Conservation (phyloP, 2,797 vertebrate species). For the Gallirallus australis region DNA sequence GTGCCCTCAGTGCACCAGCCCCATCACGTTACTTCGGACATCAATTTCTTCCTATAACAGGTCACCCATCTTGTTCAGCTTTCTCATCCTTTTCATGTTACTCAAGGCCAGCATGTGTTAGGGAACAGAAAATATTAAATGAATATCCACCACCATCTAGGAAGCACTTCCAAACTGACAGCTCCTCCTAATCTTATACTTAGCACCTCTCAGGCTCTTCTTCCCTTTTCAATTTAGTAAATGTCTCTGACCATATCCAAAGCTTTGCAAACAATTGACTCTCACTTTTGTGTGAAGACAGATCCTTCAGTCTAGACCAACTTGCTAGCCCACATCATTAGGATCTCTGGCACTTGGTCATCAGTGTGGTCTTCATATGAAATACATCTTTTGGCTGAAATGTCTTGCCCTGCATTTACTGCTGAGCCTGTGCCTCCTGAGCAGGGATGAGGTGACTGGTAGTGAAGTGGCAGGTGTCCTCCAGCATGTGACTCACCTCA, state of each 20-base stretch:
- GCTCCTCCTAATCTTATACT: background rate
- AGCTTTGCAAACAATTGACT: background rate
- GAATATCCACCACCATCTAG: background rate
- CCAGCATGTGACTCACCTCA: fast-evolving
- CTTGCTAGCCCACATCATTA: background rate
- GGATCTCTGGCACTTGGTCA: background rate
- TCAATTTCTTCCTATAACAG: background rate
- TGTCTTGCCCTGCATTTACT: background rate
- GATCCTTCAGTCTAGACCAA: background rate
- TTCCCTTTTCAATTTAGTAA: background rate
- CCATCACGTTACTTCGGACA: background rate
- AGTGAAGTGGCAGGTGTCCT: background rate
- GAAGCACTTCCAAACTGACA: background rate
- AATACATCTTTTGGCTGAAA: background rate
- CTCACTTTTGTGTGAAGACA: background rate
- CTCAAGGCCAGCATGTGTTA: background rate
- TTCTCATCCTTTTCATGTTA: background rate
- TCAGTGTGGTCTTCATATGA: no score
- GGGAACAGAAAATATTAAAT: background rate
- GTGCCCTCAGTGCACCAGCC: background rate
- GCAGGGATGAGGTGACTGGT: background rate
- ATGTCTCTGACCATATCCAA: background rate
- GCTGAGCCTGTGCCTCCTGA: background rate
- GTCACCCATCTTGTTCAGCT: background rate
- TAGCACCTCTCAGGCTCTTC: background rate